Conservation (phyloP, 2,888 invertebrate species). For the Chrysina gloriosa region DNA sequence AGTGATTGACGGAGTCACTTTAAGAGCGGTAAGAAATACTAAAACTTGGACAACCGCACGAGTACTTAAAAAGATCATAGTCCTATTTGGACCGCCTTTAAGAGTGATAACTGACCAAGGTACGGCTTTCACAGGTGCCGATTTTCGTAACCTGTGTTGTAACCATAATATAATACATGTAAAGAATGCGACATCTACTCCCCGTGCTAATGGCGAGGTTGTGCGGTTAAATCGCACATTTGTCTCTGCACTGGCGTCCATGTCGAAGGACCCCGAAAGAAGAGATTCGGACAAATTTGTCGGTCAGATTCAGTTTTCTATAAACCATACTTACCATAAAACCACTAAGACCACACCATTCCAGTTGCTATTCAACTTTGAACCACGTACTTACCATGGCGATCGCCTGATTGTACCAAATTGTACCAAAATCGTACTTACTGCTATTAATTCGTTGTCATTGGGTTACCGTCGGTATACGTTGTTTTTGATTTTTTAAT, state of each 20-base stretch:
- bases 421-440: too few relatives aligned
- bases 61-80: slow-evolving; percentile 36
- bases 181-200: slow-evolving; percentile 41
- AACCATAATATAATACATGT: slow-evolving; percentile 40
- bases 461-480: too few relatives aligned
- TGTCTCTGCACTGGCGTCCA: slow-evolving; percentile 1
- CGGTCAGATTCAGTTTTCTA: not conserved
- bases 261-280: slow-evolving; percentile 9
- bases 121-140: slow-evolving; percentile 33
- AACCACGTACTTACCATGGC: too few relatives aligned
- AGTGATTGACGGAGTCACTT: too few relatives aligned
- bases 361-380: too few relatives aligned
- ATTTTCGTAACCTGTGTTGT: slow-evolving; percentile 36
- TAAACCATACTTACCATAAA: not conserved
- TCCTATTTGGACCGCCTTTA: slow-evolving; percentile 38
- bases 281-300: slow-evolving; percentile 20
- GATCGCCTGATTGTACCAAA: too few relatives aligned
- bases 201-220: slow-evolving; percentile 43
- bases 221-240: slow-evolving; percentile 40
- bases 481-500: too few relatives aligned
- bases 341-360: not conserved
- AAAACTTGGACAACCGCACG: slow-evolving; percentile 5
- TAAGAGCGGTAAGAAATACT: slow-evolving; percentile 48
- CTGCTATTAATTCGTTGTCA: too few relatives aligned
- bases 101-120: slow-evolving; percentile 43